Base-by-base conservation (phyloP, 2,888 invertebrate genomes). In the Cyaniris semiargus region DNA sequence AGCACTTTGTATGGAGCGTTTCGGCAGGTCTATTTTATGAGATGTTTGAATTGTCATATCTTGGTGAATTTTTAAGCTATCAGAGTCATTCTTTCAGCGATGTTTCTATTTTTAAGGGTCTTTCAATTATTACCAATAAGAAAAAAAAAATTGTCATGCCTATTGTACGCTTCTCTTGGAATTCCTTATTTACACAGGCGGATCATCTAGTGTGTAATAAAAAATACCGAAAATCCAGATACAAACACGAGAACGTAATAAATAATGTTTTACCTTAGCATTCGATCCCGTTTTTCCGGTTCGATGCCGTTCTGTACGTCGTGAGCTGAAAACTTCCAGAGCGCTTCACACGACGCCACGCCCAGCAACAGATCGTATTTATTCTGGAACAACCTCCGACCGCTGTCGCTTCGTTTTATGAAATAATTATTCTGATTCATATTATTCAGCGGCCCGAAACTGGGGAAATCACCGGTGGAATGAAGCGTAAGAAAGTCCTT, bases 261-360 rank as follows among this genome's bases (percentile, higher is more conserved):
- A 66, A 27, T 1, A 66, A 21, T 27, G 10, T 66, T 84, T 82
- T 82, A 92, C 94, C 94, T 94, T 83, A 97, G 95, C 89, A 98
- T 97, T 86, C 97, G 96, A 92, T 98, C 98, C 78, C 98, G 94
- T 80, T 97, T 95, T 82, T 98, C 98, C 79, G 97, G 97, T 85
- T 98, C 98, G 87, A 98, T 97, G 48, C 98, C 98, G 84, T 96
- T 96, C 84, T 97, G 96, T 76, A 97, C 95, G 86, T 97, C 97
- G 79, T 96, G 95, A 70, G 97, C 97, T 27, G 97, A 96, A 88
- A 99, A 97, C 87, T 97, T 96, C 96, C 98, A 97, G 82, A 98
- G 95, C n/a, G 98, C 98, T 88, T 98, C 98, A 86, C 97, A 97
- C 34, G 97, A 97, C 75, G 98, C 98, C 71, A 98, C 98, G 21